phyloP scores from a whole-genome alignment of 2,113 vertebrate species.

The Vidua macroura region DNA sequence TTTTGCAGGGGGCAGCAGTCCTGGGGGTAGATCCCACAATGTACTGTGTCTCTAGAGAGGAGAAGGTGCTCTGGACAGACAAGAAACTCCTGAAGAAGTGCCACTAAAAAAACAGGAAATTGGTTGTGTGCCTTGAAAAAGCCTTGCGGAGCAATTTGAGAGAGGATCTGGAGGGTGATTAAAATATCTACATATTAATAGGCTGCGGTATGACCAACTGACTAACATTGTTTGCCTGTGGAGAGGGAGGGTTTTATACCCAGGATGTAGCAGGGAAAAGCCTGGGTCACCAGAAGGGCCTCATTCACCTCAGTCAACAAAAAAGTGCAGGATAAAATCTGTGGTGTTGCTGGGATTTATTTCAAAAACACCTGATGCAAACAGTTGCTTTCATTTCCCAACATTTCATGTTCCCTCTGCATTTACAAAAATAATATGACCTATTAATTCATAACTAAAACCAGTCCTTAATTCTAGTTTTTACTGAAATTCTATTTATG shows the following conservation, averaged over 20 bases:
- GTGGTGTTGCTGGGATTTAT: neutral
- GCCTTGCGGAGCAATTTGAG: rapidly evolving
- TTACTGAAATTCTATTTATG: neutral
- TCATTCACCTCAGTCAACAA: neutral
- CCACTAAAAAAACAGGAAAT: neutral
- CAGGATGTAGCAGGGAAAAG: neutral
- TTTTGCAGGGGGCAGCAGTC: neutral
- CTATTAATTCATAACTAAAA: neutral
- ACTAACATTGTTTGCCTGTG: neutral
- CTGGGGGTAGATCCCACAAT: neutral
- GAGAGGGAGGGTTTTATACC: neutral
- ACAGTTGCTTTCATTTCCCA: neutral
- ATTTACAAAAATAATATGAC: neutral
- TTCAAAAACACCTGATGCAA: neutral
- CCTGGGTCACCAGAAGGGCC: neutral
- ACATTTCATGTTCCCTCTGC: neutral
- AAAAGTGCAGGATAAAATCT: neutral
- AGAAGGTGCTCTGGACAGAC: neutral
- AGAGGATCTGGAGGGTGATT: neutral
- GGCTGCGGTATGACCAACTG: neutral
- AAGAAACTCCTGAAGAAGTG: neutral
- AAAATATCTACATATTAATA: neutral
- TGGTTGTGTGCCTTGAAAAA: neutral
- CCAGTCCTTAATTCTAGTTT: neutral
- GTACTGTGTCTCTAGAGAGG: neutral